phyloP scores from a whole-genome alignment of 2,797 vertebrate species.

The Acanthiza pusilla region DNA sequence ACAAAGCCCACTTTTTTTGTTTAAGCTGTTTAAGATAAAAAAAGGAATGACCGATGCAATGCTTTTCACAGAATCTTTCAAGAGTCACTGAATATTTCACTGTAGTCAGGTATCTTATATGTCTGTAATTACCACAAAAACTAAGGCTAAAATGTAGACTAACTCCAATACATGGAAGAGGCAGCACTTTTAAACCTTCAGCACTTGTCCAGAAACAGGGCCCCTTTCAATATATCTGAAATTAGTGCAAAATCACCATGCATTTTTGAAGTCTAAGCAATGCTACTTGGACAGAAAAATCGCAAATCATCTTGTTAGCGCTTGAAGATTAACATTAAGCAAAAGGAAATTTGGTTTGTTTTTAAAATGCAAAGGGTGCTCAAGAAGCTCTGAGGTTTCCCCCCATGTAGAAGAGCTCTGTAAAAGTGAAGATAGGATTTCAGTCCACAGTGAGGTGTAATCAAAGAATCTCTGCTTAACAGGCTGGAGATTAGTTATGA shows the following conservation, averaged over 20 bases:
- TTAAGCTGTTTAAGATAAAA: not conserved
- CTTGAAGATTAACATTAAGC: not conserved
- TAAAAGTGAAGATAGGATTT: not conserved
- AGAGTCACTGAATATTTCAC: not conserved
- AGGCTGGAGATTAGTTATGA: conserved; percentile 19
- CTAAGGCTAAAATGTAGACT: not conserved
- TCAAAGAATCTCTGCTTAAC: conserved; percentile 17
- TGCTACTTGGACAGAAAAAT: not conserved
- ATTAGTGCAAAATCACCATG: not conserved
- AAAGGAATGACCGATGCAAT: not conserved
- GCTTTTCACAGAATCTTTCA: not conserved
- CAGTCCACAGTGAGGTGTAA: not conserved
- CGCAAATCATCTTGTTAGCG: not conserved
- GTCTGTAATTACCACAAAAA: not conserved
- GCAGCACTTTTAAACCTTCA: not conserved
- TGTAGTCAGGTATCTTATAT: not conserved
- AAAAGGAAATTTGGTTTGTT: not conserved
- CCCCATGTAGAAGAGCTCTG: not conserved
- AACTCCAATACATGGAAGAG: not conserved
- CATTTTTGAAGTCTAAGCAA: not conserved
- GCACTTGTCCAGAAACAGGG: not conserved
- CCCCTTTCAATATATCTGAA: not conserved
- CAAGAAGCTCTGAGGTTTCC: not conserved
- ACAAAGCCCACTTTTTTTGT: not conserved
- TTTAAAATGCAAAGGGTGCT: not conserved